Evolutionary conservation across 2,888 invertebrate genomes (phyloP).

Genomic region (Schrankia costaestrigalis): DNA sequence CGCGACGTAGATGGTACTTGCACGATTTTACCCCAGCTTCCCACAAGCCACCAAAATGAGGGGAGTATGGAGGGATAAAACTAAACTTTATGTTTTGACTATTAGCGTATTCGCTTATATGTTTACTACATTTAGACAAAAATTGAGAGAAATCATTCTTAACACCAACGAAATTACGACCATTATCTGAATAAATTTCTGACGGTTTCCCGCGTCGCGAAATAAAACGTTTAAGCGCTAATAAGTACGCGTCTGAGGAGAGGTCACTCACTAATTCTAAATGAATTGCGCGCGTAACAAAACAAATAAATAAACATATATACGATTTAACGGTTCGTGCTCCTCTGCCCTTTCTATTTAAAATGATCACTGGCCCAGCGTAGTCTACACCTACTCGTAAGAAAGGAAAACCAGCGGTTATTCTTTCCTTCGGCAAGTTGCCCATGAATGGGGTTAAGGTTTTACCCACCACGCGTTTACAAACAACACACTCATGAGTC

Average conservation of each 20-base stretch:
- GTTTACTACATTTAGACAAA: background rate
- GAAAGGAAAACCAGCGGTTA: no score
- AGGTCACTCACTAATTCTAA: background rate
- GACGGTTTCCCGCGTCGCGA: background rate
- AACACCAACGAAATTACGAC: background rate
- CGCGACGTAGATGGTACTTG: no score
- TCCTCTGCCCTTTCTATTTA: conserved; percentile 5
- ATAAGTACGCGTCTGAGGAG: background rate
- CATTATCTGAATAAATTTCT: conserved; percentile 1
- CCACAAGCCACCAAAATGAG: no score
- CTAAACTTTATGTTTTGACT: background rate
- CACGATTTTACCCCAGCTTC: no score
- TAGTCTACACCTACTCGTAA: conserved; percentile 3
- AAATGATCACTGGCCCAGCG: conserved; percentile 6
- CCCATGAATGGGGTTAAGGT: no score
- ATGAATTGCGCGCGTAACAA: background rate
- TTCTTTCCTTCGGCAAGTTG: no score
- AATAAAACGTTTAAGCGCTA: conserved; percentile 1
- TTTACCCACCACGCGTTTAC: no score
- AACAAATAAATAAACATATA: conserved; percentile 9
- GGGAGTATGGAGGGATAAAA: conserved; percentile 3
- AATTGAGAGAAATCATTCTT: background rate
- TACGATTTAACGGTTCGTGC: conserved; percentile 4
- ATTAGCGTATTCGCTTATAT: background rate
- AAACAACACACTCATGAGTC: no score